Conservation (phyloP, 2,888 invertebrate species). For the Eilema depressum region DNA sequence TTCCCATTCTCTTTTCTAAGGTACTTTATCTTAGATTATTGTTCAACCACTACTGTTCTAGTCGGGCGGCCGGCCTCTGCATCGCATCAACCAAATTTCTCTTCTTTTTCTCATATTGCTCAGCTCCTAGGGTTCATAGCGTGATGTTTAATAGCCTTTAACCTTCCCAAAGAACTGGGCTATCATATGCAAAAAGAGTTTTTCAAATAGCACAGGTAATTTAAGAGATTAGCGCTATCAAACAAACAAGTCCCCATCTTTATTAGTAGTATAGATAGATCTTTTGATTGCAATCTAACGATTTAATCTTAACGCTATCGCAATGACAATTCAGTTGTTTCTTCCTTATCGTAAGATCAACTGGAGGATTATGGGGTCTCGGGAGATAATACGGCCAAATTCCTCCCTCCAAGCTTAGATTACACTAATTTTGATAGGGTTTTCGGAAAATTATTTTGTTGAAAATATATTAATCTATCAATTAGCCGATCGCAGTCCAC, state of each 20-base stretch:
- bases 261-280: not conserved
- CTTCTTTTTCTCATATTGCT: no score
- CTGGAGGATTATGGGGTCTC: not conserved
- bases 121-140: not conserved
- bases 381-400: not conserved
- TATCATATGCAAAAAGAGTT: not conserved
- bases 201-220: not conserved
- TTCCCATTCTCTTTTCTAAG: no score
- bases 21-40: no score
- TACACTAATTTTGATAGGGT: not conserved
- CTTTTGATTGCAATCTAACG: not conserved
- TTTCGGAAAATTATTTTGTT: not conserved
- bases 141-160: not conserved
- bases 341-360: not conserved
- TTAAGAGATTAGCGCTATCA: not conserved
- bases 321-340: not conserved
- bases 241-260: not conserved
- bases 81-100: no score
- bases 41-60: no score
- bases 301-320: not conserved
- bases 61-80: no score
- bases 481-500: no score
- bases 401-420: not conserved
- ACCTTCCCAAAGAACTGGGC: not conserved
- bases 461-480: no score